These are phyloP conservation scores for Mesaphorura yosii DNA, from an alignment of 1,140 invertebrate genomes.

Conservation along the genomic window DNA sequence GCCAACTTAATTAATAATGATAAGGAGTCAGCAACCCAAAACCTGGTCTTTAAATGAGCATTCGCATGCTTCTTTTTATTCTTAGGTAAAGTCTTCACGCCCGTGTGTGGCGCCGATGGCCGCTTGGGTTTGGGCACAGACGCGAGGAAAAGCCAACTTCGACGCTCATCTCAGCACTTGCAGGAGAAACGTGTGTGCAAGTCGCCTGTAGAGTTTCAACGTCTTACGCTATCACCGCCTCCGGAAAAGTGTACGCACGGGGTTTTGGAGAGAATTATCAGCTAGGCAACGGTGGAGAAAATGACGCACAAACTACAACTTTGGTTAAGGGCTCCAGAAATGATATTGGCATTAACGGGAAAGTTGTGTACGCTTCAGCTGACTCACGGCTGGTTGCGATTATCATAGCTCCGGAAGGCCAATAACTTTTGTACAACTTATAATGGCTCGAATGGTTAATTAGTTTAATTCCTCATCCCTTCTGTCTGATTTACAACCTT, in stretches of 20 bases:
- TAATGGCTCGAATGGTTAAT: no score
- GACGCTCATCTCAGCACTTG: constrained; percentile 49
- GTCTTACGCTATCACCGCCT: constrained; percentile 70
- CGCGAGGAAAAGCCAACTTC: no score
- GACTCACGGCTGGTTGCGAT: constrained; percentile 51
- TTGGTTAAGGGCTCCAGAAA: constrained; percentile 38
- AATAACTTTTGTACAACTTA: no score
- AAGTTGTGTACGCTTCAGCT: constrained; percentile 45
- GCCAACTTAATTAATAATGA: neutral
- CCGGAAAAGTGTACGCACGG: constrained; percentile 73
- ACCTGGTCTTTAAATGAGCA: no score
- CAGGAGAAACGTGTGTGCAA: constrained; percentile 50
- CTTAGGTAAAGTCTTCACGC: constrained; percentile 52
- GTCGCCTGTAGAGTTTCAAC: constrained; percentile 62
- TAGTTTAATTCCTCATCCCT: no score
- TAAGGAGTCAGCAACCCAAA: neutral
- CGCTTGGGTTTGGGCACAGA: constrained; percentile 65
- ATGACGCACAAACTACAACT: constrained; percentile 57
- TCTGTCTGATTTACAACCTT: no score
- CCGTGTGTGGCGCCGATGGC: constrained; percentile 81
- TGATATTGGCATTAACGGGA: constrained; percentile 44
- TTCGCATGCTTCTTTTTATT: neutral
- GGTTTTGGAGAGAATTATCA: constrained; percentile 81
- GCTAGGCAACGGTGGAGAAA: constrained; percentile 61
- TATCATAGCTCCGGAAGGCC: no score